These are phyloP conservation scores for Agrotis ipsilon DNA, from an alignment of 2,888 invertebrate genomes.

Conservation along the genomic window DNA sequence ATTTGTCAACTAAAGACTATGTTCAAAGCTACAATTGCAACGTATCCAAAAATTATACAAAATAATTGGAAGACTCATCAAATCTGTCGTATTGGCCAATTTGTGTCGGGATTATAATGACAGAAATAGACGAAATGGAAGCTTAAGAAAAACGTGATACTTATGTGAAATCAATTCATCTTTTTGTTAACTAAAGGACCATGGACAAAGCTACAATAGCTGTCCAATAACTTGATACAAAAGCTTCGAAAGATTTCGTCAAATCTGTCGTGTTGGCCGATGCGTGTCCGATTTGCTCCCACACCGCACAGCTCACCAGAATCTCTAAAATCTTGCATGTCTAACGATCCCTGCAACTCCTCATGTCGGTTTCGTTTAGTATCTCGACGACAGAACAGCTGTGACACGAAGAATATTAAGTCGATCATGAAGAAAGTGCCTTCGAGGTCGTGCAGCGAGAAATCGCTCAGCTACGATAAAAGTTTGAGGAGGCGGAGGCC, in stretches of 20 bases:
- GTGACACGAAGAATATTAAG: constrained; percentile 45
- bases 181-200: constrained; percentile 20
- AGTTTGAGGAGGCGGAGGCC: constrained; percentile 78
- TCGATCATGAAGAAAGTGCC: constrained; percentile 61
- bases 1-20: constrained; percentile 17
- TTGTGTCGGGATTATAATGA: constrained; percentile 70
- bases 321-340: constrained; percentile 58
- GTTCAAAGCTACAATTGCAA: too few species aligned
- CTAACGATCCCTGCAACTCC: constrained; percentile 56
- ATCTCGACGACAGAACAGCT: constrained; percentile 69
- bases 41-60: constrained; percentile 6
- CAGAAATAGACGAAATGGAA: constrained; percentile 2
- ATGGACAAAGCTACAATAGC: too few species aligned
- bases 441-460: constrained; percentile 63
- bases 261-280: constrained; percentile 62
- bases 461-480: constrained; percentile 65
- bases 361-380: constrained; percentile 63
- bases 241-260: constrained; percentile 43
- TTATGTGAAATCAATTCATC: constrained; percentile 13
- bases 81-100: constrained; percentile 67
- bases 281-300: constrained; percentile 86
- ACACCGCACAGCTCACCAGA: constrained; percentile 80
- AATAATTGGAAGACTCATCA: constrained; percentile 43
- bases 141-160: constrained; percentile 4
- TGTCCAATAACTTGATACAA: constrained; percentile 15